Percentiles rank a stretch among this genome's conserved stretches.
These are phyloP conservation scores for Rhagonycha lutea DNA, from an alignment of 2,888 invertebrate species.

Conservation along the genomic window DNA sequence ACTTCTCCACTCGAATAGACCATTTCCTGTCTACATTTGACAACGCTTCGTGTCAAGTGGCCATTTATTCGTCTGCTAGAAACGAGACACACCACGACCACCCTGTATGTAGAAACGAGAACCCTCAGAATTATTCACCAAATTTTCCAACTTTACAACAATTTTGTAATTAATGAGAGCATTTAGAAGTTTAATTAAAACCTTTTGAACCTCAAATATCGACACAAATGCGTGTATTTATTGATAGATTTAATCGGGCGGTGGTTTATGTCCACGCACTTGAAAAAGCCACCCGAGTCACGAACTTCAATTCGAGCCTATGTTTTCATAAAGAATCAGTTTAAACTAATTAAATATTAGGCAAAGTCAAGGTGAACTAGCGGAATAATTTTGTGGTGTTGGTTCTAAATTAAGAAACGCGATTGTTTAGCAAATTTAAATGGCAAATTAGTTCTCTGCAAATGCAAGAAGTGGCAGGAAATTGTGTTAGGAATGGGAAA, in stretches of 20 bases:
- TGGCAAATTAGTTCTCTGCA: neutral
- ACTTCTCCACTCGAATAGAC: neutral
- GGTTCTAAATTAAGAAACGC: neutral
- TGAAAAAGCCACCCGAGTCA: neutral
- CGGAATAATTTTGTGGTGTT: neutral
- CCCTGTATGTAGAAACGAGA: neutral
- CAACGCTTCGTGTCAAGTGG: neutral
- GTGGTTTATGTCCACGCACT: neutral
- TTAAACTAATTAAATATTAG: neutral
- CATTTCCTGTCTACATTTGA: neutral
- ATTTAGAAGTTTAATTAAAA: neutral
- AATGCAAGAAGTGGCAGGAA: slow-evolving; percentile 11
- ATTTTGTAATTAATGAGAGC: neutral
- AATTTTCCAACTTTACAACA: neutral
- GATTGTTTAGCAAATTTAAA: neutral
- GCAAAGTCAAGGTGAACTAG: neutral
- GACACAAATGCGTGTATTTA: neutral
- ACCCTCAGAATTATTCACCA: neutral
- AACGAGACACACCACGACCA: neutral
- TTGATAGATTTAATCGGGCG: neutral
- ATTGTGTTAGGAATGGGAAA: slow-evolving; percentile 21
- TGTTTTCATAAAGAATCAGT: neutral
- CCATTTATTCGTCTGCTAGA: neutral
- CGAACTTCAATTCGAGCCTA: neutral
- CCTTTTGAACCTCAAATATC: neutral